phyloP scores from a whole-genome alignment of 2,888 invertebrate genomes.

The Stenurella melanura region DNA sequence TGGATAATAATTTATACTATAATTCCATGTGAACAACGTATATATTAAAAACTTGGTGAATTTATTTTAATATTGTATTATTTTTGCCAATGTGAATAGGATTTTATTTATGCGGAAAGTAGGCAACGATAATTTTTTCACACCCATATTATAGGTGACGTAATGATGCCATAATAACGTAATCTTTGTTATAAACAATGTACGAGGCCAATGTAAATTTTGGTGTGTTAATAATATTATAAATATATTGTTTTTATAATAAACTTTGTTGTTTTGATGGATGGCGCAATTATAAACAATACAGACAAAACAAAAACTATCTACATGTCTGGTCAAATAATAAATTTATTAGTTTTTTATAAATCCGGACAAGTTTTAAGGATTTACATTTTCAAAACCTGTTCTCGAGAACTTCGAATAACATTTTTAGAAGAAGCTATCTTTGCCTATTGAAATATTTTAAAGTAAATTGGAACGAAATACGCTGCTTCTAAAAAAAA shows the following conservation, averaged over 20 bases:
- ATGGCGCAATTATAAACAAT: conserved; percentile 2
- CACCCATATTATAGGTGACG: conserved; percentile 35
- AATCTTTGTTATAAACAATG: conserved; percentile 29
- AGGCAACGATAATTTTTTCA: conserved; percentile 34
- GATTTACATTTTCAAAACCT: conserved; percentile 2
- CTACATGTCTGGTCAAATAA: background rate
- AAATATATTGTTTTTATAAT: conserved; percentile 3
- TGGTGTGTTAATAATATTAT: background rate
- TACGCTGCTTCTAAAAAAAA: no score
- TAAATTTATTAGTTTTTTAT: background rate
- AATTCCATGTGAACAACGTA: conserved; percentile 2
- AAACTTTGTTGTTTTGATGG: background rate
- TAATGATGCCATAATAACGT: conserved; percentile 38
- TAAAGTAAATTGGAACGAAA: no score
- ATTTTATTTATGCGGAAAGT: conserved; percentile 23
- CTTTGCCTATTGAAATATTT: no score
- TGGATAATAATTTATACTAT: background rate
- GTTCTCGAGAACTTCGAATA: background rate
- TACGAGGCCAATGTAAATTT: conserved; percentile 21
- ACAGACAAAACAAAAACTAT: background rate
- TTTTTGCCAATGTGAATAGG: conserved; percentile 26
- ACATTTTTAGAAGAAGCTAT: no score
- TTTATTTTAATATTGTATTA: conserved; percentile 1
- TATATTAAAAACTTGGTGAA: background rate
- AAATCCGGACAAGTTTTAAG: conserved; percentile 3